Percentiles rank a stretch among this genome's conserved stretches.
Evolutionary conservation across 2,888 invertebrate genomes (phyloP).

Genomic region (Brachypterus glaber): DNA sequence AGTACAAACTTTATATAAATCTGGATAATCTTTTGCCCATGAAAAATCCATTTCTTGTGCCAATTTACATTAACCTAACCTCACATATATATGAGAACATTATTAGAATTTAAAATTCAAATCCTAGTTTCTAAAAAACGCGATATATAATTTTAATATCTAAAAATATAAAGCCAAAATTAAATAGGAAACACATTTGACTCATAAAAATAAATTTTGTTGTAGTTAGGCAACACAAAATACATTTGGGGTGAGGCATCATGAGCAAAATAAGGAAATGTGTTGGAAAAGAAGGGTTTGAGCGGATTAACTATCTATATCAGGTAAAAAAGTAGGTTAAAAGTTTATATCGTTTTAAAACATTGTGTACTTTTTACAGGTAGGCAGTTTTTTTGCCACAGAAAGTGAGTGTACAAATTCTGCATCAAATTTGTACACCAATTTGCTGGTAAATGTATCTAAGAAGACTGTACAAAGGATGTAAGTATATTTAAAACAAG

Average conservation of each 20-base stretch:
- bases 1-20: conserved; percentile 50
- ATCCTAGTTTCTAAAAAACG: too few species aligned
- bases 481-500: too few species aligned
- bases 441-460: conserved; percentile 33
- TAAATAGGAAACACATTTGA: too few species aligned
- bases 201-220: too few species aligned
- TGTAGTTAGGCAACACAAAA: too few species aligned
- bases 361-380: conserved; percentile 20
- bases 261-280: conserved; percentile 45
- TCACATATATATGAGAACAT: too few species aligned
- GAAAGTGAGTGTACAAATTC: conserved; percentile 20
- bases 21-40: conserved; percentile 50
- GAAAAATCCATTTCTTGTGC: conserved; percentile 38
- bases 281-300: conserved; percentile 56
- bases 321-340: conserved; percentile 43
- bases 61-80: too few species aligned
- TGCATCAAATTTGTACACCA: conserved; percentile 31
- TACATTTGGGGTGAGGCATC: too few species aligned
- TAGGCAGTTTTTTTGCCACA: conserved; percentile 24
- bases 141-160: too few species aligned
- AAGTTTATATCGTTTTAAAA: background rate
- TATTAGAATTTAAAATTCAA: too few species aligned
- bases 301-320: conserved; percentile 60
- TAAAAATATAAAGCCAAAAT: too few species aligned
- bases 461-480: conserved; percentile 38